Evolutionary conservation across 2,888 invertebrate species (phyloP).

Genomic region (Nasonovia ribisnigri): DNA sequence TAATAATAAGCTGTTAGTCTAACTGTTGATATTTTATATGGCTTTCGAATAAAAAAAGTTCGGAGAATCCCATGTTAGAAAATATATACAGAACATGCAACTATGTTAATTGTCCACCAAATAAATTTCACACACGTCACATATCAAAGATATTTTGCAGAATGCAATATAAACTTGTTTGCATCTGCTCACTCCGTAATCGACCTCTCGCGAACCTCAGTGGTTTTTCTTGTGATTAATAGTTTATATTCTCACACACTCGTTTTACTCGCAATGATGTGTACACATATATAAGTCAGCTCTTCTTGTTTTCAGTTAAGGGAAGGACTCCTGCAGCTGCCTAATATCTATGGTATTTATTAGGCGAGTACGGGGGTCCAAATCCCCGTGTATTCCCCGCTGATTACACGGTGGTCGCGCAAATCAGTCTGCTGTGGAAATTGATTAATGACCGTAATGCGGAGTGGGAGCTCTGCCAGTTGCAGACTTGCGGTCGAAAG

Average conservation of each 20-base stretch:
- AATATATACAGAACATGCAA: neutral
- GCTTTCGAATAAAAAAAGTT: neutral
- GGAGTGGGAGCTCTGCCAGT: constrained; percentile 37
- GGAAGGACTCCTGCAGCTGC: neutral
- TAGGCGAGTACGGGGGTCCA: neutral
- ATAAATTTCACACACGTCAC: neutral
- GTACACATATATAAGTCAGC: neutral
- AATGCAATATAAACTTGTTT: neutral
- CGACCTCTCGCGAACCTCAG: neutral
- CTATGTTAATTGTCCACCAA: neutral
- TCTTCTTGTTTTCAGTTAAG: neutral
- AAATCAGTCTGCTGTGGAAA: constrained; percentile 56
- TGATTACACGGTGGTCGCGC: constrained; percentile 46
- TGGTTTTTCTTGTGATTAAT: constrained; percentile 47
- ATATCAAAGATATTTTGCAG: neutral
- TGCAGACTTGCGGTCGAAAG: constrained; percentile 27
- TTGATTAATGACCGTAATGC: constrained; percentile 52
- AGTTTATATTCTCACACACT: neutral
- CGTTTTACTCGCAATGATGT: neutral
- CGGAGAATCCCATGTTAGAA: neutral
- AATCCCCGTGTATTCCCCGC: constrained; percentile 27
- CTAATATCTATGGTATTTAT: constrained; percentile 39
- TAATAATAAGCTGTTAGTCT: neutral
- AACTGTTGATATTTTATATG: neutral
- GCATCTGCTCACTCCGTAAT: neutral